These are phyloP conservation scores for Morinoia aosen DNA, from an alignment of 2,888 invertebrate genomes.

Conservation along the genomic window DNA sequence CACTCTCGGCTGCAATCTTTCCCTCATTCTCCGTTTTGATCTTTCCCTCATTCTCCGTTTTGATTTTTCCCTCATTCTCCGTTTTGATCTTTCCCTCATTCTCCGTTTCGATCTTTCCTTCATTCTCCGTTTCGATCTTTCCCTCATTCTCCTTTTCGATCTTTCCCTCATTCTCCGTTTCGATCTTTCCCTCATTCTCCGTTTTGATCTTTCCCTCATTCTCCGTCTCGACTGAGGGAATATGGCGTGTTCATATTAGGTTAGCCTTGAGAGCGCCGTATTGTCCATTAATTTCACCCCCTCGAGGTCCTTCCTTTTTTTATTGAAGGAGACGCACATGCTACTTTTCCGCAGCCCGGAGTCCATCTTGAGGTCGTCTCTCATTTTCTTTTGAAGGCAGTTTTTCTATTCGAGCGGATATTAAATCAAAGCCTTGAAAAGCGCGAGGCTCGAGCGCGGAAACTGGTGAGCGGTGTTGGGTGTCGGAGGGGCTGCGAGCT, in stretches of 20 bases:
- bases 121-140: no score
- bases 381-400: conserved; percentile 43
- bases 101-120: no score
- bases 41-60: no score
- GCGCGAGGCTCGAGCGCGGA: background rate
- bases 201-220: background rate
- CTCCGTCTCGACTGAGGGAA: background rate
- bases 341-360: conserved; percentile 30
- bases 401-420: conserved; percentile 27
- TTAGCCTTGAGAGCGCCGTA: background rate
- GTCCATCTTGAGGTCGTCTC: conserved; percentile 45
- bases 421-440: conserved; percentile 43
- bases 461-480: background rate
- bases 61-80: no score
- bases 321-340: background rate
- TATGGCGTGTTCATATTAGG: background rate
- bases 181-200: no score
- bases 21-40: no score
- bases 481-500: background rate
- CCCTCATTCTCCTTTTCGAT: no score
- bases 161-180: no score
- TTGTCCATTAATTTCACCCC: conserved; percentile 2
- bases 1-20: no score
- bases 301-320: background rate
- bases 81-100: no score